Base-by-base conservation (phyloP, 2,797 vertebrate species). In the Ficedula albicollis region DNA sequence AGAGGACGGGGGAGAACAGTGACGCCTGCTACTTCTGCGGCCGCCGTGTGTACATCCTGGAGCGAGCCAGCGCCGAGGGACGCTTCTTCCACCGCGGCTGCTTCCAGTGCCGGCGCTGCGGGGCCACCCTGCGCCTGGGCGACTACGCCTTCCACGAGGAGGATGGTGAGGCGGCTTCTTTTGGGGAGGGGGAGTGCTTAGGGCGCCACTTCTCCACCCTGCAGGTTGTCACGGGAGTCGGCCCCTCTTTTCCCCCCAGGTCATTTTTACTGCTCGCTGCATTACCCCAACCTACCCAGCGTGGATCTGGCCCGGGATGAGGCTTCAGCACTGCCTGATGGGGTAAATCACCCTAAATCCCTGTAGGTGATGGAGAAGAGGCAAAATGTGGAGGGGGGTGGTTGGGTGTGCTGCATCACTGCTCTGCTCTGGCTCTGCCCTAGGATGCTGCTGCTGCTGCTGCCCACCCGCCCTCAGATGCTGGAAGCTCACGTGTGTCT, bases 1-100 rank as follows among this genome's bases (percentile, higher is more conserved):
- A 89, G 44, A 84, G 59, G 41, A 15, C 80, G 2, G 63, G 96
- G 68, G 88, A 95, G 92, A 34, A 97, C 97, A 93, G 98, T 0
- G 98, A 99, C 60, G 97, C 98, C 82, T 99, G 99, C 85, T 99
- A 98, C 94, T 98, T 99, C 91, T 99, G 99, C 3, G 96, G 95
- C 56, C 84, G 96, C 69, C 98, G 97, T 20, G 98, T 99, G 38
- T 99, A 99, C 34, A 97, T 98, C 74, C 85, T 99, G 97, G 99
- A 99, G 95, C 97, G 99, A 51, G 97, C 98, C 97, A 99, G 98
- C 6, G 98, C 98, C 0, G 98, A 99, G 66, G 98, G 98, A 76
- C 98, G 93, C 94, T 99, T 99, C 98, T 99, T 99, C 98, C 99
- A 99, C 89, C 98, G 99, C 6, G 97, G 98, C 96, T 99, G 99